These are phyloP conservation scores for Ochropleura leucogaster DNA, from an alignment of 2,888 invertebrate genomes.

Conservation along the genomic window DNA sequence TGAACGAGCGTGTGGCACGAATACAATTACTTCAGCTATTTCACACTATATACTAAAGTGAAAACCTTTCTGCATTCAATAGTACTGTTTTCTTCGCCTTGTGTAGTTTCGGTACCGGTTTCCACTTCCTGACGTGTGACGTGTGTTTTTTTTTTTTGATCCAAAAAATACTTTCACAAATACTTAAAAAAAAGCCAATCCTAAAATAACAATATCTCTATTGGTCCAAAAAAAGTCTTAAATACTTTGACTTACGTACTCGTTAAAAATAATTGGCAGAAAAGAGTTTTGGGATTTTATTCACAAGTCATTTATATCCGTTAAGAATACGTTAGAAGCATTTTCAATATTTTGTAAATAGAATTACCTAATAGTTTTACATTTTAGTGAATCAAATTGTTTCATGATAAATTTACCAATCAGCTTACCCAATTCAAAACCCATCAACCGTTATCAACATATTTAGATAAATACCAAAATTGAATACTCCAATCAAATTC, in stretches of 20 bases:
- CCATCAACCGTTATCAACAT: background rate
- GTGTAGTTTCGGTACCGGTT: constrained; percentile 35
- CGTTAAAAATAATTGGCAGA: constrained; percentile 14
- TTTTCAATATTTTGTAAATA: background rate
- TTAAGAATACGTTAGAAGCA: background rate
- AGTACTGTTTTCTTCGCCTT: constrained; percentile 44
- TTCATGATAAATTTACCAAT: background rate
- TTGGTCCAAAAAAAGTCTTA: background rate
- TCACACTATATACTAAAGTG: constrained; percentile 72
- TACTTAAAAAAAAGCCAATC: background rate
- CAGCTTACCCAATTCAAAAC: background rate
- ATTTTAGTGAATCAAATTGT: background rate
- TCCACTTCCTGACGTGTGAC: background rate
- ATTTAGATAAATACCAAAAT: constrained; percentile 10
- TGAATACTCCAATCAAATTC: constrained; percentile 12
- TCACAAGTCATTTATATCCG: background rate
- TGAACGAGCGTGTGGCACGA: constrained; percentile 76
- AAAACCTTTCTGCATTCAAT: constrained; percentile 59
- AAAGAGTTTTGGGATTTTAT: background rate
- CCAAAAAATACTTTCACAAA: background rate
- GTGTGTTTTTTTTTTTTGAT: background rate
- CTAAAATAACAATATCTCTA: background rate
- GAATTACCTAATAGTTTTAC: background rate
- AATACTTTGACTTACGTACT: constrained; percentile 2
- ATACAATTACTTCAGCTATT: constrained; percentile 79